Percentiles rank a stretch among this genome's conserved stretches.
Evolutionary conservation across 1,140 invertebrate species (phyloP).

Genomic region (Drosophila triauraria): DNA sequence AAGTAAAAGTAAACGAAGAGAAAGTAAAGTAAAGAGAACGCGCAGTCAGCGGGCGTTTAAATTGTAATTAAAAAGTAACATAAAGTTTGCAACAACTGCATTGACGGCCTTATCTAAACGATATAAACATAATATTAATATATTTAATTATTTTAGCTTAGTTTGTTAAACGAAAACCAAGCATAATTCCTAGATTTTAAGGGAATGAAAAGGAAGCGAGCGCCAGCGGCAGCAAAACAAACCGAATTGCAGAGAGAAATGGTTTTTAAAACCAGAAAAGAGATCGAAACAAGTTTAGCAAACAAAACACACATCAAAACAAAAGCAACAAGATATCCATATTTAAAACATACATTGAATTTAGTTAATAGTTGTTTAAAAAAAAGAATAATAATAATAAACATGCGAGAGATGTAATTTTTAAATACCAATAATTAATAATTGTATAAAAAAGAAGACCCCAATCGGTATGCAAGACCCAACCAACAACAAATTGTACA

Average conservation of each 20-base stretch:
- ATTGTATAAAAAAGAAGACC: conserved; percentile 27
- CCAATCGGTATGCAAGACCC: conserved; percentile 16
- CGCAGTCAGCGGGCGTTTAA: conserved; percentile 59
- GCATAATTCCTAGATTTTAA: conserved; percentile 69
- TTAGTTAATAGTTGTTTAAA: conserved; percentile 73
- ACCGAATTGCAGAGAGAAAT: conserved; percentile 42
- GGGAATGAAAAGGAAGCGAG: conserved; percentile 20
- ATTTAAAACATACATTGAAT: conserved; percentile 63
- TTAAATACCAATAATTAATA: conserved; percentile 24
- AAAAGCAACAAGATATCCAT: conserved; percentile 40
- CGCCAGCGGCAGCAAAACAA: conserved; percentile 12
- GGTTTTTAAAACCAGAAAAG: conserved; percentile 71
- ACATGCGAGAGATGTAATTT: conserved; percentile 51
- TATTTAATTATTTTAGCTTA: conserved; percentile 76
- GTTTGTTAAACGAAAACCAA: conserved; percentile 77
- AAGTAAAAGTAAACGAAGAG: conserved; percentile 17
- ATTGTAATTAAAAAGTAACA: conserved; percentile 67
- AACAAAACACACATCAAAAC: conserved; percentile 22
- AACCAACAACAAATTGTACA: conserved; percentile 41
- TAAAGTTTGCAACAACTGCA: conserved; percentile 77
- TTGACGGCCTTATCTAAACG: conserved; percentile 82
- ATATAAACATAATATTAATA: conserved; percentile 69
- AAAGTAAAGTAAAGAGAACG: conserved; percentile 39
- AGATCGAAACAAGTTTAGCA: conserved; percentile 30
- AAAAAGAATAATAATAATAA: conserved; percentile 9